These are phyloP conservation scores for Cynopterus brachyotis DNA, from an alignment of 2,113 vertebrate species.

Conservation along the genomic window DNA sequence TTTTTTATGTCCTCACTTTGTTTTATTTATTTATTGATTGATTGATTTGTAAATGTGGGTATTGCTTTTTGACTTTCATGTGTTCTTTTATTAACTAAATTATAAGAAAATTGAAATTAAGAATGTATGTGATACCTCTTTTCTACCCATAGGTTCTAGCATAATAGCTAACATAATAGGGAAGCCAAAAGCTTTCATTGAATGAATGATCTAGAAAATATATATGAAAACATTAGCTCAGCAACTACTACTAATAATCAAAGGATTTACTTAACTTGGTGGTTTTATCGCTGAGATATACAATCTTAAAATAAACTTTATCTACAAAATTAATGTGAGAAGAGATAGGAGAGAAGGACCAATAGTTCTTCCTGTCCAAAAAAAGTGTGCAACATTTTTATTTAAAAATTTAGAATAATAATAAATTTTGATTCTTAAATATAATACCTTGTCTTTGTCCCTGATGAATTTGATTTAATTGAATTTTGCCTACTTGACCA, in stretches of 20 bases:
- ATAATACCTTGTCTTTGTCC: not conserved
- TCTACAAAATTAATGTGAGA: not conserved
- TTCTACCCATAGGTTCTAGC: not conserved
- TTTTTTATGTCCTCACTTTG: not conserved
- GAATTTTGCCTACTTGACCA: not conserved
- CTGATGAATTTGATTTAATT: not conserved
- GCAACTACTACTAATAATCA: not conserved
- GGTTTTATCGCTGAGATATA: not conserved
- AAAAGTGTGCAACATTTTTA: not conserved
- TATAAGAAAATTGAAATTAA: slow-evolving; percentile 6
- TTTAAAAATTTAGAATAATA: not conserved
- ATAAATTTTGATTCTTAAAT: not conserved
- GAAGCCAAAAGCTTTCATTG: not conserved
- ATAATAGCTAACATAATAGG: not conserved
- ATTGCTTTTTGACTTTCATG: not conserved
- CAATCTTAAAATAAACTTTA: not conserved
- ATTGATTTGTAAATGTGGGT: not conserved
- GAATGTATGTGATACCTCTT: not conserved
- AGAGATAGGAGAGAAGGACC: not conserved
- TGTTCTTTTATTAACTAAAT: not conserved
- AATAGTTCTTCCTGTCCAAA: not conserved
- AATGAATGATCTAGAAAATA: not conserved
- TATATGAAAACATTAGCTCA: not conserved
- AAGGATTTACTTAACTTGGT: not conserved
- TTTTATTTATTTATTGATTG: not conserved